Base-by-base conservation (phyloP, 2,888 invertebrate genomes). In the Mesodorylaimus sp. region DNA sequence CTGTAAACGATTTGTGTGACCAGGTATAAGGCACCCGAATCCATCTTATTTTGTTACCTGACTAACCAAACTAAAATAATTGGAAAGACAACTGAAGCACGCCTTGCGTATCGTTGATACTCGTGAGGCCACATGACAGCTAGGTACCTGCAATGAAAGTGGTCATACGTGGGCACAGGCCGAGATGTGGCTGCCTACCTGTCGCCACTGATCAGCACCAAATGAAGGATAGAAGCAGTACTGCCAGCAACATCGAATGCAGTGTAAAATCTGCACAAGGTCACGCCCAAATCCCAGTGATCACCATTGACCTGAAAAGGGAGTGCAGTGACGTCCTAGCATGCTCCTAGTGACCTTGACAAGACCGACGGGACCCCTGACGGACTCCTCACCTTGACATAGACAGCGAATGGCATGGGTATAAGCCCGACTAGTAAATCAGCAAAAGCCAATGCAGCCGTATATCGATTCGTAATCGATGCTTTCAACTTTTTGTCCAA, bases 91-190 rank as follows among this genome's bases (percentile, higher is more conserved):
- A 58, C 55, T 2, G 55, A 56, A 1, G 60, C 58, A 25, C 56
- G 54, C 29, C 58, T 54, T 19, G 57, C 56, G 49, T 60, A 58
- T 16, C 60, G 47, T 44, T 60, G 60, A 29, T 60, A 60, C 37
- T 59, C 59, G 2, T 59, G 58, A 1, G 60, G 60, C 37, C 59
- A 60, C 55, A 60, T 58, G 25, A 60, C 59, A 5, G 60, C 60
- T 47, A 60, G 59, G 47, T 60, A 60, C 41, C 57, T 57, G 49
- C 29, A 56, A 54, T 7, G 25, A 10, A 10, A 5, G 25, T 16
- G 10, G 10, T n/a, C 7, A 7, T 10, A 25, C 25, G 10, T 44
- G 10, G 41, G 21, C 7, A 7, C 10, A 39, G 21, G 21, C n/a
- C 7, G 21, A 19, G 7, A 39, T 21, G 41, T 19, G 10, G 19